Conservation (phyloP, 2,113 vertebrate species). For the Thomomys bottae region DNA sequence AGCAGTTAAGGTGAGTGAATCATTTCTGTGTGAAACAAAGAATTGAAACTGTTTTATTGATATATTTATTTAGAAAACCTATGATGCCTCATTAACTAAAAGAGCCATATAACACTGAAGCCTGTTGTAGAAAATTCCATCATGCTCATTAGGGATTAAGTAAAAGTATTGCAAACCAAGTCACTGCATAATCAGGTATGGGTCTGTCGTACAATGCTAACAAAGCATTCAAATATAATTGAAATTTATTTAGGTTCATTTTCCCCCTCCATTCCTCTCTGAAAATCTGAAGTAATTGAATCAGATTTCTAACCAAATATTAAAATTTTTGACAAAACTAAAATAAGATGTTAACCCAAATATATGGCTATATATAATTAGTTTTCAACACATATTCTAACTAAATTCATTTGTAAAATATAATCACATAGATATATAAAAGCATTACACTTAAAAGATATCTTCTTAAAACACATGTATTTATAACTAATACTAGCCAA, state of each 20-base stretch:
- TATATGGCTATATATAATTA: background rate
- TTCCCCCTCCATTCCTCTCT: background rate
- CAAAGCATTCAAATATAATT: background rate
- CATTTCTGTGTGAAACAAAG: slow-evolving; percentile 30
- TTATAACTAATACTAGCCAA: background rate
- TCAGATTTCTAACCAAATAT: background rate
- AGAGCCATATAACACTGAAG: slow-evolving; percentile 1
- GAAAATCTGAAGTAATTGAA: slow-evolving; percentile 1
- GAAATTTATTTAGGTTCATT: background rate
- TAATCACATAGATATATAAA: background rate
- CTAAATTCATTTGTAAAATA: background rate
- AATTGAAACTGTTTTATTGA: slow-evolving; percentile 44
- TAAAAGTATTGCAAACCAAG: slow-evolving; percentile 21
- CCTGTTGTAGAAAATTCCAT: slow-evolving; percentile 39
- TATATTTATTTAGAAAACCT: slow-evolving; percentile 67
- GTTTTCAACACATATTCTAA: background rate
- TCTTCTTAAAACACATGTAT: background rate
- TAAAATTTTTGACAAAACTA: too few species aligned
- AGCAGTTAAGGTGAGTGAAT: slow-evolving; percentile 55
- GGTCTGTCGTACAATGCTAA: background rate
- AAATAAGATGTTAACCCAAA: slow-evolving; percentile 32
- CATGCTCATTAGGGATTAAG: slow-evolving; percentile 44
- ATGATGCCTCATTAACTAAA: slow-evolving; percentile 51
- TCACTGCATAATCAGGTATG: slow-evolving; percentile 37
- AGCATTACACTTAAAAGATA: background rate